Percentiles rank a stretch among this genome's conserved stretches.
phyloP scores from a whole-genome alignment of 2,888 invertebrate genomes.

The Xylocampa areola region DNA sequence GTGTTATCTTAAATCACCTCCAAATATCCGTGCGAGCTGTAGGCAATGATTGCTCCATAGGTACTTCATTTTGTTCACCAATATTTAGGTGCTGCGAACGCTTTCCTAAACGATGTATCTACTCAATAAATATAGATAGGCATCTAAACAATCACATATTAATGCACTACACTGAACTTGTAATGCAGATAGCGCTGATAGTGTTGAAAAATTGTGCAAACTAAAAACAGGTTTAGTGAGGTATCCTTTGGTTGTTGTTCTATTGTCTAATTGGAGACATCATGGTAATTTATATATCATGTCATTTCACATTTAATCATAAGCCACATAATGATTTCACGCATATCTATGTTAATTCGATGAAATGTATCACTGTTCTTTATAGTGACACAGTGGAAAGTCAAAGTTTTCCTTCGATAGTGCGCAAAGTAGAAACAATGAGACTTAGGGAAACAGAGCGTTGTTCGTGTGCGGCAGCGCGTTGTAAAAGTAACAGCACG shows the following conservation, averaged over 20 bases:
- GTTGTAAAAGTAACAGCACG: conserved; percentile 89
- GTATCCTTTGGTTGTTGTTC: neutral
- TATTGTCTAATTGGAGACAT: neutral
- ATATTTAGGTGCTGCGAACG: conserved; percentile 26
- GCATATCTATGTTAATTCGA: conserved; percentile 16
- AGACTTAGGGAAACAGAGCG: conserved; percentile 88
- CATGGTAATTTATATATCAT: neutral
- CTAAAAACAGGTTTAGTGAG: neutral
- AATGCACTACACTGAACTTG: conserved; percentile 9
- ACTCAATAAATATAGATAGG: conserved; percentile 40
- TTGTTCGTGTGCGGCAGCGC: conserved; percentile 87
- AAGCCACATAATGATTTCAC: conserved; percentile 5
- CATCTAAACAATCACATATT: conserved; percentile 28
- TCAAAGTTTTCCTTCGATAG: conserved; percentile 80
- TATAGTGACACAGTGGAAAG: conserved; percentile 77
- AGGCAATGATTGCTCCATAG: conserved; percentile 40
- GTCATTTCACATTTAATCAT: neutral
- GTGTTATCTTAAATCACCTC: conserved; percentile 80
- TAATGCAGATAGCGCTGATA: neutral
- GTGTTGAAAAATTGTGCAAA: conserved; percentile 11
- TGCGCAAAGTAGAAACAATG: conserved; percentile 78
- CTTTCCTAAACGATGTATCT: conserved; percentile 50
- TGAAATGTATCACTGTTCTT: conserved; percentile 43
- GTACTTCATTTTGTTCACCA: conserved; percentile 41
- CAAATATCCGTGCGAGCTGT: conserved; percentile 70